Evolutionary conservation across 2,888 invertebrate genomes (phyloP).

Genomic region (Halictus ligatus): DNA sequence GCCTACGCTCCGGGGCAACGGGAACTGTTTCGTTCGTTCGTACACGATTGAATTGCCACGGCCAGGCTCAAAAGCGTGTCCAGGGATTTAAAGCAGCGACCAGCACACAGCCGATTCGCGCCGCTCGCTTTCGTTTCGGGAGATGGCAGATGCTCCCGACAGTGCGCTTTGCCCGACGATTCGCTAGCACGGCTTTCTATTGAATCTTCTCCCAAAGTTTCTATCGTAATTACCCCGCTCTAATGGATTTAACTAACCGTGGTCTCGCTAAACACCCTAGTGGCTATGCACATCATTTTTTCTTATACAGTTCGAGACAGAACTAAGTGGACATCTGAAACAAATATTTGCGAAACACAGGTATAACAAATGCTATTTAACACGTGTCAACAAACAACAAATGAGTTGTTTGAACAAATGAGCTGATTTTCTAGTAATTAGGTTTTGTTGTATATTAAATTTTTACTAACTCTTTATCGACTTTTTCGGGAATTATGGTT

Average conservation of each 20-base stretch:
- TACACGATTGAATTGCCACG: slow-evolving; percentile 46
- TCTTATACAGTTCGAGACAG: too few relatives aligned
- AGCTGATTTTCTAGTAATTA: too few relatives aligned
- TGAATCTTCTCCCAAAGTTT: slow-evolving; percentile 61
- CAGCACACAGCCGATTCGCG: not conserved
- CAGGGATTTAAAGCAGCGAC: slow-evolving; percentile 56
- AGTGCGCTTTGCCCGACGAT: slow-evolving; percentile 23
- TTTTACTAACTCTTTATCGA: too few relatives aligned
- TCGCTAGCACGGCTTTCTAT: slow-evolving; percentile 36
- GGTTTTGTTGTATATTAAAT: too few relatives aligned
- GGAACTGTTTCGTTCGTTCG: slow-evolving; percentile 15
- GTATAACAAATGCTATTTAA: too few relatives aligned
- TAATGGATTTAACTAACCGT: slow-evolving; percentile 68
- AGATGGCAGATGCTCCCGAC: slow-evolving; percentile 37
- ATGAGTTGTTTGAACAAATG: too few relatives aligned
- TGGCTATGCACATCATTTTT: too few relatives aligned
- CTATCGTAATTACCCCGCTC: slow-evolving; percentile 69
- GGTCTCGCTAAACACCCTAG: slow-evolving; percentile 56
- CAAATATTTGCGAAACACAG: too few relatives aligned
- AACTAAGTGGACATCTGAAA: too few relatives aligned
- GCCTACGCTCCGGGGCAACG: slow-evolving; percentile 10
- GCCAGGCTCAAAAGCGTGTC: slow-evolving; percentile 44
- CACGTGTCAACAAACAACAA: too few relatives aligned
- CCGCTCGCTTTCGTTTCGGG: not conserved
- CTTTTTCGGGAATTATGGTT: too few relatives aligned